Evolutionary conservation across 2,797 vertebrate species (phyloP).

Genomic region (Mustela erminea): DNA sequence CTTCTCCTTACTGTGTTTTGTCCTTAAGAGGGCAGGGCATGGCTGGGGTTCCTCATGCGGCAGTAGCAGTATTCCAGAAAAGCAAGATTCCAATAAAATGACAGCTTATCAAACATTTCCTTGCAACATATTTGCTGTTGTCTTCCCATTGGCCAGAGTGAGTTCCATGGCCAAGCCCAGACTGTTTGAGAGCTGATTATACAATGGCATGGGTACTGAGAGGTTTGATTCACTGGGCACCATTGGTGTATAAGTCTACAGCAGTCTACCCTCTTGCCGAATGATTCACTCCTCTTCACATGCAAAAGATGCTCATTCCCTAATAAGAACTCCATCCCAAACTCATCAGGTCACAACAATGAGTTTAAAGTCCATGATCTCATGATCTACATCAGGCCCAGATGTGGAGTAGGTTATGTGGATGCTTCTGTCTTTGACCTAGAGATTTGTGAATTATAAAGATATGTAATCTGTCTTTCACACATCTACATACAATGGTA

Average conservation of each 20-base stretch:
- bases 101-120: background rate
- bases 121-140: background rate
- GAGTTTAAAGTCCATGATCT: background rate
- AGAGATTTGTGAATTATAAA: background rate
- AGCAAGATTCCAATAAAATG: background rate
- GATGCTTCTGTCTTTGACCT: background rate
- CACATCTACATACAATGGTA: rapidly evolving
- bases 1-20: background rate
- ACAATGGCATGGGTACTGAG: rapidly evolving
- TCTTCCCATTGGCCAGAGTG: background rate
- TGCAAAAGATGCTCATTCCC: background rate
- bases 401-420: too few species aligned
- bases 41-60: background rate
- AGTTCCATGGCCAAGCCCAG: background rate
- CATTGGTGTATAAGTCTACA: background rate
- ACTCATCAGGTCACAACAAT: background rate
- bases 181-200: background rate
- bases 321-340: background rate
- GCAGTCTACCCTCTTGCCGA: background rate
- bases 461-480: background rate
- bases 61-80: background rate
- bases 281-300: rapidly evolving
- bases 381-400: too few species aligned
- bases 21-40: background rate
- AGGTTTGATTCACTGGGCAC: background rate